Base-by-base conservation (phyloP, 2,113 vertebrate genomes). In the Raja brachyura region DNA sequence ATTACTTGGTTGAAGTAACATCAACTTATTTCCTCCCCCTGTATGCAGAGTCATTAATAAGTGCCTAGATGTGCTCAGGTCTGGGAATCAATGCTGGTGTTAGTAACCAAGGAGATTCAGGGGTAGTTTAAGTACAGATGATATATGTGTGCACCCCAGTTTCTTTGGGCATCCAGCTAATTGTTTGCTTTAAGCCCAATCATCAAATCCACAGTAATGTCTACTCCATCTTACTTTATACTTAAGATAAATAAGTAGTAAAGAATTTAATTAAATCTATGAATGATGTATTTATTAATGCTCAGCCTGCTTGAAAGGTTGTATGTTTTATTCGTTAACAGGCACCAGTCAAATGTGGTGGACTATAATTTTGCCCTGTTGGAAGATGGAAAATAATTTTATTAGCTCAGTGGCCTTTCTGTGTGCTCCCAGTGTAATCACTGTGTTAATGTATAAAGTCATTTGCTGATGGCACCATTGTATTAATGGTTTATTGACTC, bases 371-470 rank as follows among this genome's bases (percentile, higher is more conserved):
- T n/a, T 86, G 83, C 10, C 56, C 83, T 86, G 54, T 88, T 88
- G 83, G 14, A 88, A 63, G 59, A n/a, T 88, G 13, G n/a, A 66
- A 88, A 61, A n/a, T 88, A 88, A 88, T 88, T 63, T 88, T 63
- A 88, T 66, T 88, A 88, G 59, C 14, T 88, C n/a, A 63, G 59
- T 88, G 83, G 25, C 83, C 83, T 88, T 88, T 88, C 83, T 66
- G 59, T 88, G 63, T 88, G 83, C 59, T 88, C 28, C 14, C 59
- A 31, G 1, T 88, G 59, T 88, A 88, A 88, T 88, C 14, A 31
- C 59, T 63, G 59, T 66, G 59, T 88, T 88, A 88, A 88, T 88
- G 83, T 88, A 63, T 31, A 74, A 92, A 92, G 90, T 92, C 22
- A 92, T 73, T 73, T 92, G 66, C 66, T 68, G 16, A 92, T 92